Conservation (phyloP, 2,888 invertebrate genomes). For the Microplitis manilae region DNA sequence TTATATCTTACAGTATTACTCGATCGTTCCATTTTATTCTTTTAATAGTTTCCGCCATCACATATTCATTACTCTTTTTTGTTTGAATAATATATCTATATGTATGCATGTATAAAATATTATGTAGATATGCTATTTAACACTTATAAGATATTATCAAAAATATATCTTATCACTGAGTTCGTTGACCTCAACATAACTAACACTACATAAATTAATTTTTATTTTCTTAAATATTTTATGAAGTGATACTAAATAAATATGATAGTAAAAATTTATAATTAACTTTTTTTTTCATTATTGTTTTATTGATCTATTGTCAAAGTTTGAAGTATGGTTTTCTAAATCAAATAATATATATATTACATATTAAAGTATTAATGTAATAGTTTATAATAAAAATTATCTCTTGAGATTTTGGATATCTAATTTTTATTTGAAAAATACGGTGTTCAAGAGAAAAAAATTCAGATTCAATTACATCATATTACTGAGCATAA, state of each 20-base stretch:
- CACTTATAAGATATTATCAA: background rate
- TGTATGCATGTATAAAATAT: slow-evolving; percentile 25
- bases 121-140: slow-evolving; percentile 15
- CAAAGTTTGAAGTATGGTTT: no score
- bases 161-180: background rate
- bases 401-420: no score
- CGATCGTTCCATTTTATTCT: background rate
- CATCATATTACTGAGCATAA: no score
- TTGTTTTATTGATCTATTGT: background rate
- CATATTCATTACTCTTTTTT: background rate
- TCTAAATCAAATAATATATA: no score
- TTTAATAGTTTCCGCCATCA: background rate
- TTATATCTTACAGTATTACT: background rate
- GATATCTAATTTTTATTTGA: no score
- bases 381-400: no score
- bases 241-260: background rate
- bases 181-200: background rate
- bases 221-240: background rate
- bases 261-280: background rate
- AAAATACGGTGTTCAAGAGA: no score
- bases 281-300: background rate
- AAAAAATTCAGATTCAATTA: no score
- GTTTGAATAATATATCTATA: slow-evolving; percentile 1
- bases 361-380: no score
- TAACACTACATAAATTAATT: background rate